Percentiles rank a stretch among this genome's conserved stretches.
Conservation (phyloP, 2,888 invertebrate genomes). For the Eledona agricola region DNA sequence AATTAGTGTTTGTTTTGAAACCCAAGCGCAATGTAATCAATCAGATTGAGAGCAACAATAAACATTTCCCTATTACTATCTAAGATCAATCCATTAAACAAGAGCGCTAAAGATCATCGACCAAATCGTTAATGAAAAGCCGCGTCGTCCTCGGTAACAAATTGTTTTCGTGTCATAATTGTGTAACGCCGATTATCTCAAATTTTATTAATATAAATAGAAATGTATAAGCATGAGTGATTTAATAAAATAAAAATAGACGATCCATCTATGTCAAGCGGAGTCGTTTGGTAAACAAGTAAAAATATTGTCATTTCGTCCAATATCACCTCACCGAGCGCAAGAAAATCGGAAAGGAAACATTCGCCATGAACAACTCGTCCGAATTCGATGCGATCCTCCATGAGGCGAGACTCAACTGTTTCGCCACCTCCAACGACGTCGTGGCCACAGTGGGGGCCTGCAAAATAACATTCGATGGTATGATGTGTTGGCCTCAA, state of each 20-base stretch:
- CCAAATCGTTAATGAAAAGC: slow-evolving; percentile 20
- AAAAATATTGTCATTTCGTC: slow-evolving; percentile 45
- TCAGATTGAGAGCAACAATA: slow-evolving; percentile 20
- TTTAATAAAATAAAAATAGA: slow-evolving; percentile 27
- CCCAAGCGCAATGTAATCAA: slow-evolving; percentile 8
- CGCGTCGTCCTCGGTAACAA: slow-evolving; percentile 16
- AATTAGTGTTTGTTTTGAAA: slow-evolving; percentile 3
- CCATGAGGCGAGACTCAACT: slow-evolving; percentile 7
- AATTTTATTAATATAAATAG: slow-evolving; percentile 19
- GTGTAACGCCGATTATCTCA: slow-evolving; percentile 22
- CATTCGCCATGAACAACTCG: slow-evolving; percentile 12
- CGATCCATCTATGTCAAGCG: slow-evolving; percentile 47
- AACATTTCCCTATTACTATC: slow-evolving; percentile 29
- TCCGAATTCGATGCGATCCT: slow-evolving; percentile 9
- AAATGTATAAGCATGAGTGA: slow-evolving; percentile 18
- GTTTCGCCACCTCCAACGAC: neutral
- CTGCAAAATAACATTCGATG: slow-evolving; percentile 65
- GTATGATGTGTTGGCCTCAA: slow-evolving; percentile 65
- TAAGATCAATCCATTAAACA: slow-evolving; percentile 13
- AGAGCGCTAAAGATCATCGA: slow-evolving; percentile 9
- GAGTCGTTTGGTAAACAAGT: slow-evolving; percentile 39
- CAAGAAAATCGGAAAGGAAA: slow-evolving; percentile 9
- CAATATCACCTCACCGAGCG: slow-evolving; percentile 40
- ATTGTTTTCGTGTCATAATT: slow-evolving; percentile 22
- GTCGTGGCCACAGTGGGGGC: slow-evolving; percentile 6